These are phyloP conservation scores for Scrobipalpa costella DNA, from an alignment of 2,888 invertebrate genomes.

Conservation along the genomic window DNA sequence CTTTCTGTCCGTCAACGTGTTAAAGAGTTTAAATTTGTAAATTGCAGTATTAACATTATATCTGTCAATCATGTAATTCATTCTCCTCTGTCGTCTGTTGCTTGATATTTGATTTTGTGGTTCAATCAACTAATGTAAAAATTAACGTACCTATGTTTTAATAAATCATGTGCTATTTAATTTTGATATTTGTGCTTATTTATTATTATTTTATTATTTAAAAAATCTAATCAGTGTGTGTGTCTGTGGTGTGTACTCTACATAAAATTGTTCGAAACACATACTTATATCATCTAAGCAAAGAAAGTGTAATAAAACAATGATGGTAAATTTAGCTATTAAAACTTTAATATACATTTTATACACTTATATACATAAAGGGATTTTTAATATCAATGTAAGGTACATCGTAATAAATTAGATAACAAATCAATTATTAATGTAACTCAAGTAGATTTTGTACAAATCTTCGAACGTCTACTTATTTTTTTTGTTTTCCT, in stretches of 20 bases:
- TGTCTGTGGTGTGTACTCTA: too few relatives aligned
- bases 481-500: background rate
- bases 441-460: background rate
- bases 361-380: too few relatives aligned
- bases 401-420: background rate
- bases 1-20: too few relatives aligned
- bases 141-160: background rate
- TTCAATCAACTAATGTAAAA: background rate
- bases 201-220: background rate
- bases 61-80: background rate
- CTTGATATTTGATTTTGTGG: background rate
- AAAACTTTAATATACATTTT: too few relatives aligned
- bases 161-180: conserved; percentile 3
- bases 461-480: background rate
- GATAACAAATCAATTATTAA: too few relatives aligned
- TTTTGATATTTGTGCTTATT: background rate
- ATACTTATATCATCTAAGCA: too few relatives aligned
- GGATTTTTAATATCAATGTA: too few relatives aligned
- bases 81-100: background rate
- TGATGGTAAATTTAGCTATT: too few relatives aligned
- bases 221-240: too few relatives aligned
- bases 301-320: too few relatives aligned
- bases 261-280: background rate
- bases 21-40: too few relatives aligned
- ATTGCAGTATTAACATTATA: too few relatives aligned